Evolutionary conservation across 2,113 vertebrate genomes (phyloP).

Genomic region (Seriola quinqueradiata): DNA sequence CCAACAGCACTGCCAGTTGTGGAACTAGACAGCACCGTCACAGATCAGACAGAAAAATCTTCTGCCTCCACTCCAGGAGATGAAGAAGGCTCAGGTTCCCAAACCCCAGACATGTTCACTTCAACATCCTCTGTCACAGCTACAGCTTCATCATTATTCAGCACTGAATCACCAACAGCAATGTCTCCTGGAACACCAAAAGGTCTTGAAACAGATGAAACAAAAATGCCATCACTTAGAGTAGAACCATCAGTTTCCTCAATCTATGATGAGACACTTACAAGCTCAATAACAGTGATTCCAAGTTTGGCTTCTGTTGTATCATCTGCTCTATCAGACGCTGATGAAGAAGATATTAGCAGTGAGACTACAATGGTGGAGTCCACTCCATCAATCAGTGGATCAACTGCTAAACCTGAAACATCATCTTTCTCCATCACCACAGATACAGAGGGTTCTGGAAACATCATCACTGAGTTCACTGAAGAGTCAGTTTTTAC

Average conservation of each 20-base stretch:
- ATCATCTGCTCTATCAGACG: background rate
- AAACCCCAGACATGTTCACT: background rate
- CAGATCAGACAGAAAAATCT: background rate
- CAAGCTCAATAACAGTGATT: background rate
- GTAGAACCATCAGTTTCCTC: too few species aligned
- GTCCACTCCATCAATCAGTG: background rate
- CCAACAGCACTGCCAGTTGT: slow-evolving; percentile 5
- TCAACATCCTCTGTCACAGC: background rate
- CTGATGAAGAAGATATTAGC: background rate
- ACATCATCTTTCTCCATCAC: background rate
- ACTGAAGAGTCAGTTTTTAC: too few species aligned
- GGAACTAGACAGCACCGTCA: background rate
- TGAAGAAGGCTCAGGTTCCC: background rate
- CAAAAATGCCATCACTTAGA: too few species aligned
- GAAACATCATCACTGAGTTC: background rate
- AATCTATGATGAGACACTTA: too few species aligned
- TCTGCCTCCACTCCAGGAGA: fast-evolving
- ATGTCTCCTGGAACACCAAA: too few species aligned
- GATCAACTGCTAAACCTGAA: background rate
- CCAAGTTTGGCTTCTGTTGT: background rate
- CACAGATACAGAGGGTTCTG: background rate
- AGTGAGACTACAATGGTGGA: background rate
- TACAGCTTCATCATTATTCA: fast-evolving
- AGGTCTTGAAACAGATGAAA: too few species aligned
- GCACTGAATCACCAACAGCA: slow-evolving; percentile 3